phyloP scores from a whole-genome alignment of 2,888 invertebrate genomes.

The Odontocerum albicorne region DNA sequence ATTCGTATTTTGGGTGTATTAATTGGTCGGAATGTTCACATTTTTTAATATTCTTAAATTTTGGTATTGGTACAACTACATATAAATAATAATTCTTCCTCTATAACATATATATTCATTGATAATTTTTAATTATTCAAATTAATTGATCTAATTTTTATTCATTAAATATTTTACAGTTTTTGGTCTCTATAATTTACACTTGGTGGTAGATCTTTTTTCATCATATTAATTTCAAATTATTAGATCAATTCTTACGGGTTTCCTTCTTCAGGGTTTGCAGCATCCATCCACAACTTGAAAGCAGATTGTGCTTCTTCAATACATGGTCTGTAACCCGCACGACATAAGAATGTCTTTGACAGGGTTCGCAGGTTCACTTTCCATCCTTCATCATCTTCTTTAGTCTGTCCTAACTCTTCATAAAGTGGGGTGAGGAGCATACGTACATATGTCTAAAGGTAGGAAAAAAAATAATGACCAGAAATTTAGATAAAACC shows the following conservation, averaged over 20 bases:
- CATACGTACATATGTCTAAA: constrained; percentile 68
- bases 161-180: background rate
- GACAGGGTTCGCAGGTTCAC: constrained; percentile 68
- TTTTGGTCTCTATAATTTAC: too few species aligned
- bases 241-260: constrained; percentile 78
- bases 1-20: too few species aligned
- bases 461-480: constrained; percentile 1
- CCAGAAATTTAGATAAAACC: too few species aligned
- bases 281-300: constrained; percentile 72
- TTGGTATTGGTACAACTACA: too few species aligned
- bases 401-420: constrained; percentile 60
- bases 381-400: constrained; percentile 67
- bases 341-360: constrained; percentile 72
- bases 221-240: too few species aligned
- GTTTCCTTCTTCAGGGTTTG: constrained; percentile 76
- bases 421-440: constrained; percentile 72
- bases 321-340: constrained; percentile 77
- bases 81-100: too few species aligned
- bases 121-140: background rate
- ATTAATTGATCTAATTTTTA: background rate
- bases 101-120: background rate
- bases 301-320: constrained; percentile 72
- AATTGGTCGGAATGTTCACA: too few species aligned
- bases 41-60: too few species aligned
- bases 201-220: too few species aligned